Evolutionary conservation across 2,888 invertebrate species (phyloP).

Genomic region (Reticulitermes lucifugus): DNA sequence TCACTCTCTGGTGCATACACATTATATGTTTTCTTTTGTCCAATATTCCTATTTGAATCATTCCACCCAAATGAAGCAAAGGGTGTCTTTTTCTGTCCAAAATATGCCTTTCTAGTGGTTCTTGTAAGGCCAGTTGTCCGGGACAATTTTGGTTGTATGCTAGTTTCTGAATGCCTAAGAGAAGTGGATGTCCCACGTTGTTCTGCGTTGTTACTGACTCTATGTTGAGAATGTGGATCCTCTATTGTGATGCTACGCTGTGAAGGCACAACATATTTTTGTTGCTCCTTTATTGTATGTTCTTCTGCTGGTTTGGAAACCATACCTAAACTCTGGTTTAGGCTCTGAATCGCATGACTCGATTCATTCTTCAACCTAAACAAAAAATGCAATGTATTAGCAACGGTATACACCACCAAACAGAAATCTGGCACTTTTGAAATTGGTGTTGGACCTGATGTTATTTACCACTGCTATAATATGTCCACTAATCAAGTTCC

Average conservation of each 20-base stretch:
- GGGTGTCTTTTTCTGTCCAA: slow-evolving; percentile 45
- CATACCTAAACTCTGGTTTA: not conserved
- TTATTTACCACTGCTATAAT: too few relatives aligned
- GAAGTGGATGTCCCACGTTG: not conserved
- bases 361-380: not conserved
- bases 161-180: not conserved
- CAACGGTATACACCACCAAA: too few relatives aligned
- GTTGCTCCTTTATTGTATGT: not conserved
- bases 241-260: not conserved
- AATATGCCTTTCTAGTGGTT: slow-evolving; percentile 44
- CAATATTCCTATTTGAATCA: slow-evolving; percentile 48
- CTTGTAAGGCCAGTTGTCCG: slow-evolving; percentile 27
- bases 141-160: not conserved
- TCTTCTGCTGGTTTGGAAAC: not conserved
- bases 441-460: too few relatives aligned
- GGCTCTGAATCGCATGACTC: not conserved
- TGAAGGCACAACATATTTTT: not conserved
- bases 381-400: not conserved
- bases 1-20: slow-evolving; percentile 50
- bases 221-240: not conserved
- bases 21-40: slow-evolving; percentile 53
- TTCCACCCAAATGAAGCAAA: slow-evolving; percentile 53
- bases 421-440: too few relatives aligned
- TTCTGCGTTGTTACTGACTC: not conserved
- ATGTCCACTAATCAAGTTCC: too few relatives aligned